phyloP scores from a whole-genome alignment of 2,888 invertebrate genomes.

The Caenorhabditis auriculariae region DNA sequence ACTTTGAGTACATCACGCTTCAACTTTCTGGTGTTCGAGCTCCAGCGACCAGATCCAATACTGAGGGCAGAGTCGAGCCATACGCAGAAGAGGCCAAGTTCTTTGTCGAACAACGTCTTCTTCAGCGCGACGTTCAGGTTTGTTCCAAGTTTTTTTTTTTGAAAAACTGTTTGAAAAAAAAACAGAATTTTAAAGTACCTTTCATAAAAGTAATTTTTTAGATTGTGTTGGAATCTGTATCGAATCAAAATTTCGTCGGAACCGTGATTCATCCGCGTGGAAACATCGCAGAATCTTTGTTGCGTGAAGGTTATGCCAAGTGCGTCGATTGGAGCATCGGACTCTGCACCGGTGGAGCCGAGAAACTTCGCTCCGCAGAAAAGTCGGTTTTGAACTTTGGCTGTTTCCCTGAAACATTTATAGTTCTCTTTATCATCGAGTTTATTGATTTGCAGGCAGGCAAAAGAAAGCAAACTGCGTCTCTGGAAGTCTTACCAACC shows the following conservation, averaged over 20 bases:
- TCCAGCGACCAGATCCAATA: constrained; percentile 24
- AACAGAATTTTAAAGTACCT: background rate
- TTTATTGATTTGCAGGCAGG: constrained; percentile 66
- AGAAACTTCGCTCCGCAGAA: constrained; percentile 82
- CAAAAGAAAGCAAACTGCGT: constrained; percentile 82
- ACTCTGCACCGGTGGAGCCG: constrained; percentile 79
- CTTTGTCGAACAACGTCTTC: constrained; percentile 85
- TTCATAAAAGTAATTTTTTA: constrained; percentile 65
- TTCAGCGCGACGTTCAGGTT: constrained; percentile 87
- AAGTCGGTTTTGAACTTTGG: constrained; percentile 66
- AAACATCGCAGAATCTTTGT: constrained; percentile 88
- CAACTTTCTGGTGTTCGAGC: constrained; percentile 86
- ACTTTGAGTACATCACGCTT: constrained; percentile 85
- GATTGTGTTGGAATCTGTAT: constrained; percentile 83
- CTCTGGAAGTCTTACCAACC: constrained; percentile 90
- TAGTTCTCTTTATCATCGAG: background rate
- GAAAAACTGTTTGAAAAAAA: background rate
- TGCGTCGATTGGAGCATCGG: constrained; percentile 92
- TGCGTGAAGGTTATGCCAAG: constrained; percentile 85
- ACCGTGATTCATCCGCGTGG: constrained; percentile 82
- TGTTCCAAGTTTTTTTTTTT: background rate
- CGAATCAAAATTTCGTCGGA: constrained; percentile 90
- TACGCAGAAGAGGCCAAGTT: constrained; percentile 88
- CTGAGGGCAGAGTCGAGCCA: constrained; percentile 68
- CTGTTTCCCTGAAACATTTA: background rate